Conservation (phyloP, 2,797 vertebrate species). For the Periophthalmus magnuspinnatus region DNA sequence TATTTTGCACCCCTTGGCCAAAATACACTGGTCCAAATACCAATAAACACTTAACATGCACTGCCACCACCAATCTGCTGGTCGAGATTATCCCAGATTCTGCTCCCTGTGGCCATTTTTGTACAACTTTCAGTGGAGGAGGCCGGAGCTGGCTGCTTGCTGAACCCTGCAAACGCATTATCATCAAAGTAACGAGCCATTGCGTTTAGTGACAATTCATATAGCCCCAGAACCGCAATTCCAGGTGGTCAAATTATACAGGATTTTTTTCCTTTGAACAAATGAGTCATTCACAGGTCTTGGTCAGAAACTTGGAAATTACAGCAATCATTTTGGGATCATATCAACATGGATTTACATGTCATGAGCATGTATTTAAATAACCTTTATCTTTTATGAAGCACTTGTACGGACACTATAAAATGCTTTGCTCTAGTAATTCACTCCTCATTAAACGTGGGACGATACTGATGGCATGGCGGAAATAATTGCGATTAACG, state of each 20-base stretch:
- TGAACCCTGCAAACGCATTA: constrained; percentile 49
- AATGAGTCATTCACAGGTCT: constrained; percentile 23
- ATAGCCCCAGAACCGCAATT: constrained; percentile 14
- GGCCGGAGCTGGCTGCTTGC: constrained; percentile 30
- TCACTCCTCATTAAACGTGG: no score
- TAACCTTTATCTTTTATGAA: no score
- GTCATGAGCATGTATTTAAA: background rate
- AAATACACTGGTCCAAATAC: constrained; percentile 52
- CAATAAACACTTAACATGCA: constrained; percentile 57
- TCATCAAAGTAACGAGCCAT: constrained; percentile 50
- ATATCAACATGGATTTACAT: background rate
- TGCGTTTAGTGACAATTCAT: constrained; percentile 34
- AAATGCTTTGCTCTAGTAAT: no score
- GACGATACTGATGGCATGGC: no score
- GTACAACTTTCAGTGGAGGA: constrained; percentile 38
- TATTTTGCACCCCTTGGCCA: constrained; percentile 52
- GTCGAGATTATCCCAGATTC: constrained; percentile 51
- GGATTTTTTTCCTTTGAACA: constrained; percentile 20
- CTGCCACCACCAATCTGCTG: constrained; percentile 27
- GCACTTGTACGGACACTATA: no score
- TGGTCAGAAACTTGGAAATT: background rate
- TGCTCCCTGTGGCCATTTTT: constrained; percentile 53
- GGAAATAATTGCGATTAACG: no score
- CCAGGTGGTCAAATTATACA: constrained; percentile 34
- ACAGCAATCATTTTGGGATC: background rate